These are phyloP conservation scores for Tipula helvola DNA, from an alignment of 2,888 invertebrate genomes.

Conservation along the genomic window DNA sequence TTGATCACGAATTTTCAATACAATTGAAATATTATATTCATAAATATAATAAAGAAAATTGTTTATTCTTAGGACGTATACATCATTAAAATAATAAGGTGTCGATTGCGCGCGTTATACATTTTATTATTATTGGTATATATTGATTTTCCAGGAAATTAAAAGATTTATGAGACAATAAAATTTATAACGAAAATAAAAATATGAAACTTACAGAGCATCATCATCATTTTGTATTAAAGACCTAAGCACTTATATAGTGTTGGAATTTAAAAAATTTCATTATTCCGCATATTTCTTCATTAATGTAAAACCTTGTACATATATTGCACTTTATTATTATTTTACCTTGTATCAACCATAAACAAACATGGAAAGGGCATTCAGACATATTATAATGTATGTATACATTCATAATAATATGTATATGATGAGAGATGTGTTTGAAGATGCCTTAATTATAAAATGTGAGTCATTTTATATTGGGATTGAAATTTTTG, in stretches of 20 bases:
- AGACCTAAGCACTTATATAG: background rate
- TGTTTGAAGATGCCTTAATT: background rate
- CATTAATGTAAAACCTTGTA: background rate
- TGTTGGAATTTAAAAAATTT: background rate
- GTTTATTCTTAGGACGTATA: background rate
- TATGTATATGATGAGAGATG: background rate
- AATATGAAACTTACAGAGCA: background rate
- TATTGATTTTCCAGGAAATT: background rate
- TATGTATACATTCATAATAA: background rate
- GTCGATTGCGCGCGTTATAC: background rate
- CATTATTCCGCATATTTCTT: background rate
- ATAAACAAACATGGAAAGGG: background rate
- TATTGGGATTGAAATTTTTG: background rate
- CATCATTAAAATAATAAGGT: background rate
- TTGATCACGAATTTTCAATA: background rate
- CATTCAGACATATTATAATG: background rate
- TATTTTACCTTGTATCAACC: background rate
- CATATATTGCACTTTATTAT: background rate
- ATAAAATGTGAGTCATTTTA: background rate
- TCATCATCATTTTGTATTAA: background rate
- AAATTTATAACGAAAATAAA: background rate
- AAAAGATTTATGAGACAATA: background rate
- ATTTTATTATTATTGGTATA: background rate
- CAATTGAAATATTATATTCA: background rate
- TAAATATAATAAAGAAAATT: background rate